phyloP scores from a whole-genome alignment of 2,113 vertebrate genomes.

The Laterallus jamaicensis region DNA sequence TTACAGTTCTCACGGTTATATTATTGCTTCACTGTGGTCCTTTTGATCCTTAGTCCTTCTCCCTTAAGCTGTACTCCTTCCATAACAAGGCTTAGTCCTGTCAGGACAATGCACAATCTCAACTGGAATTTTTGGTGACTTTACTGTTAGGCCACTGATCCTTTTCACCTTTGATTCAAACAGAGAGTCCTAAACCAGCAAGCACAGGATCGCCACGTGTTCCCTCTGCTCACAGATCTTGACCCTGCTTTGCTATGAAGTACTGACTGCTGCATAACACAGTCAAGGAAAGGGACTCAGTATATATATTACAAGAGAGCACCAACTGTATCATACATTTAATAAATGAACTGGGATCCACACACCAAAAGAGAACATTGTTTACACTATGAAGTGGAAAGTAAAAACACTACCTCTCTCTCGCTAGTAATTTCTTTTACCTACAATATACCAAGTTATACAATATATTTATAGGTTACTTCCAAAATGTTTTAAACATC shows the following conservation, averaged over 20 bases:
- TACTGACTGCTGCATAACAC: not conserved
- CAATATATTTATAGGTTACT: constrained; percentile 64
- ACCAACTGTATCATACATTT: constrained; percentile 41
- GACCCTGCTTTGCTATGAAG: not conserved
- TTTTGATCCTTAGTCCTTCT: not conserved
- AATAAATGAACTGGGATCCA: constrained; percentile 44
- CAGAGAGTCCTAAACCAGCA: not conserved
- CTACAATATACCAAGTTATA: constrained; percentile 64
- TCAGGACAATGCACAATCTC: not conserved
- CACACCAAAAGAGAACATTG: constrained; percentile 49
- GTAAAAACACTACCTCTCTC: constrained; percentile 65
- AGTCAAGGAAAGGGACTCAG: not conserved
- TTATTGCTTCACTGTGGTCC: not conserved
- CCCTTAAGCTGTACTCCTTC: not conserved
- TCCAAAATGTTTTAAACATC: constrained; percentile 79
- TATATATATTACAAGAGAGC: not conserved
- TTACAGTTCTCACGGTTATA: not conserved
- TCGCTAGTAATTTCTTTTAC: constrained; percentile 22
- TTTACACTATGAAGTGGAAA: constrained; percentile 66
- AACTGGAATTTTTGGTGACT: not conserved
- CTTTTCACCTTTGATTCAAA: not conserved
- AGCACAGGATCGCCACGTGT: not conserved
- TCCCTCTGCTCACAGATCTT: not conserved
- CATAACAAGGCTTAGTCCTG: not conserved
- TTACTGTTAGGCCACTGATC: not conserved